Percentiles rank a stretch among this genome's conserved stretches.
Evolutionary conservation across 2,888 invertebrate species (phyloP).

Genomic region (Hirtodrosophila confusa): DNA sequence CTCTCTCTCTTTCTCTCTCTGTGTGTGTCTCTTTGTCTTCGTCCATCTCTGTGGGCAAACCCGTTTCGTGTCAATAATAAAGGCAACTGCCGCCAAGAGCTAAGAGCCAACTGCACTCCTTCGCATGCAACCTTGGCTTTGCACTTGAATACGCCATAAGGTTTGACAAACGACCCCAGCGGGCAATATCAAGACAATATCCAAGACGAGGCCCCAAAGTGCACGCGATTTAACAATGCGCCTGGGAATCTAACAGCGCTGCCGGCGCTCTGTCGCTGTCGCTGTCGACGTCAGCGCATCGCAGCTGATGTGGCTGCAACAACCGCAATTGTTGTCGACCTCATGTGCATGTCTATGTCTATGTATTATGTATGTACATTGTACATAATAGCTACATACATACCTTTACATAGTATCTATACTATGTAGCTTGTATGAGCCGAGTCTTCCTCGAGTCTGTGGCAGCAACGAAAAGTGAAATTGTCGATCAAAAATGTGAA

Average conservation of each 20-base stretch:
- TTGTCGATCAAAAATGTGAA: constrained; percentile 70
- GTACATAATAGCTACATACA: not conserved
- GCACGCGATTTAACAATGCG: constrained; percentile 71
- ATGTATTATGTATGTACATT: constrained; percentile 4
- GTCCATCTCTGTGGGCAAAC: constrained; percentile 32
- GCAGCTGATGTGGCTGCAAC: constrained; percentile 21
- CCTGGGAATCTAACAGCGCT: constrained; percentile 59
- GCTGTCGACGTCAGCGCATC: not conserved
- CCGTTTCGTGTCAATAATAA: constrained; percentile 72
- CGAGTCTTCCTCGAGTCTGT: constrained; percentile 42
- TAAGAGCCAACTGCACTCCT: constrained; percentile 25
- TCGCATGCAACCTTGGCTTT: constrained; percentile 72
- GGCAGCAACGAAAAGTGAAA: constrained; percentile 69
- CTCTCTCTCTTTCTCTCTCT: constrained; percentile 12
- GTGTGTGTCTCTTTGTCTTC: not conserved
- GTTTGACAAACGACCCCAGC: constrained; percentile 61
- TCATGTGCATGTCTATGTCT: constrained; percentile 32
- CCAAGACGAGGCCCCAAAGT: constrained; percentile 30
- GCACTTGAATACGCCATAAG: constrained; percentile 72
- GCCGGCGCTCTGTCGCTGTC: constrained; percentile 1
- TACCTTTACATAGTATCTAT: not conserved
- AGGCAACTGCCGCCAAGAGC: constrained; percentile 30
- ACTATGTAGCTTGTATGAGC: not conserved
- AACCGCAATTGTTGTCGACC: constrained; percentile 70
- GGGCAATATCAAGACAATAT: constrained; percentile 32